Conservation (phyloP, 1,140 invertebrate genomes). For the Sitobion miscanthi region DNA sequence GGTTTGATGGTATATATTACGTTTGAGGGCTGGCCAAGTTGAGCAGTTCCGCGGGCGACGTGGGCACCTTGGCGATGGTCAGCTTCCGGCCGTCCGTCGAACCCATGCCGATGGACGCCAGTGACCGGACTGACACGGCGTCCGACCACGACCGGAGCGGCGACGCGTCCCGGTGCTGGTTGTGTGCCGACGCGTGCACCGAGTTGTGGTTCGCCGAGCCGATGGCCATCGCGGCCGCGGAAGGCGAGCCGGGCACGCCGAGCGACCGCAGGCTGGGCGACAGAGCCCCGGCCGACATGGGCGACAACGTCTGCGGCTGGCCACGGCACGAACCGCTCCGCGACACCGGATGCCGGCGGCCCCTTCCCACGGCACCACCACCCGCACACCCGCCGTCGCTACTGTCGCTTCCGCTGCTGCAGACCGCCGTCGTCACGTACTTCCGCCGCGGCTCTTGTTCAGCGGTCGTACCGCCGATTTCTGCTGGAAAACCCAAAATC, state of each 20-base stretch:
- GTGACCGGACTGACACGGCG: conserved; percentile 60
- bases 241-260: neutral
- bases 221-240: neutral
- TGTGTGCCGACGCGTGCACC: neutral
- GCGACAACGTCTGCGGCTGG: neutral
- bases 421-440: neutral
- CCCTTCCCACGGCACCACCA: neutral
- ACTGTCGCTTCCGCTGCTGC: conserved; percentile 24
- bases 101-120: conserved; percentile 83
- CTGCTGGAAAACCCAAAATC: neutral
- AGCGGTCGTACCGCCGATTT: too few relatives aligned
- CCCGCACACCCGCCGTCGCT: neutral
- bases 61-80: conserved; percentile 80
- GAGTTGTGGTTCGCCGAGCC: neutral
- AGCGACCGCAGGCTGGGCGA: conserved; percentile 34
- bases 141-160: conserved; percentile 51
- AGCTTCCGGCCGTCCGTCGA: conserved; percentile 85
- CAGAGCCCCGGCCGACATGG: neutral
- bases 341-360: neutral
- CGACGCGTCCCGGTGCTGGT: neutral
- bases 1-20: conserved; percentile 65
- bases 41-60: conserved; percentile 80
- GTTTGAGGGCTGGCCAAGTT: conserved; percentile 79
- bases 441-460: neutral
- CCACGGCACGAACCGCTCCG: neutral